Conservation (phyloP, 2,888 invertebrate genomes). For the Philhelius pedissequus region DNA sequence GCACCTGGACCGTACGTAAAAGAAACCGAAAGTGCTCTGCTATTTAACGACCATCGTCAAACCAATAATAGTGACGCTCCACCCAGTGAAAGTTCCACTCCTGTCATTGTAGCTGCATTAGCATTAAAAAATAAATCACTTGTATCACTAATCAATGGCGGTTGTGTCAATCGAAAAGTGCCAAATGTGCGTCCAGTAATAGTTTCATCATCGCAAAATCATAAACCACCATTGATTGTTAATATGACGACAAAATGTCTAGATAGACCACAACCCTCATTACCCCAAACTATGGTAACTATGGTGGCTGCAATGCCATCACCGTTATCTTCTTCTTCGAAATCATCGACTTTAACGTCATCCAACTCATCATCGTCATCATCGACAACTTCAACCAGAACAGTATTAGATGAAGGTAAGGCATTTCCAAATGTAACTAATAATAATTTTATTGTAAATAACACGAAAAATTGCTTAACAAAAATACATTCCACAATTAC, state of each 20-base stretch:
- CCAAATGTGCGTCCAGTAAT: constrained; percentile 77
- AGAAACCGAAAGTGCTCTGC: constrained; percentile 80
- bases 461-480: constrained; percentile 59
- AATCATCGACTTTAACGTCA: constrained; percentile 72
- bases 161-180: constrained; percentile 74
- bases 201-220: constrained; percentile 62
- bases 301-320: constrained; percentile 73
- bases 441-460: constrained; percentile 62
- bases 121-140: constrained; percentile 29
- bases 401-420: constrained; percentile 68
- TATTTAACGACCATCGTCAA: constrained; percentile 16
- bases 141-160: constrained; percentile 71
- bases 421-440: constrained; percentile 45
- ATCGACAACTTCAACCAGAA: constrained; percentile 69
- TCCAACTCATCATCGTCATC: constrained; percentile 61
- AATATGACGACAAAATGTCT: constrained; percentile 67
- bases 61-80: constrained; percentile 42
- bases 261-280: constrained; percentile 58
- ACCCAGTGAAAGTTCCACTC: constrained; percentile 68
- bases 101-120: background rate
- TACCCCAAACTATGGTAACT: constrained; percentile 39
- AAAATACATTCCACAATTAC: constrained; percentile 56
- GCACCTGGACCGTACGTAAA: constrained; percentile 93
- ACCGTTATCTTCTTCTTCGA: constrained; percentile 76
- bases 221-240: constrained; percentile 69